Conservation (phyloP, 2,888 invertebrate genomes). For the Galerucella nymphaeae region DNA sequence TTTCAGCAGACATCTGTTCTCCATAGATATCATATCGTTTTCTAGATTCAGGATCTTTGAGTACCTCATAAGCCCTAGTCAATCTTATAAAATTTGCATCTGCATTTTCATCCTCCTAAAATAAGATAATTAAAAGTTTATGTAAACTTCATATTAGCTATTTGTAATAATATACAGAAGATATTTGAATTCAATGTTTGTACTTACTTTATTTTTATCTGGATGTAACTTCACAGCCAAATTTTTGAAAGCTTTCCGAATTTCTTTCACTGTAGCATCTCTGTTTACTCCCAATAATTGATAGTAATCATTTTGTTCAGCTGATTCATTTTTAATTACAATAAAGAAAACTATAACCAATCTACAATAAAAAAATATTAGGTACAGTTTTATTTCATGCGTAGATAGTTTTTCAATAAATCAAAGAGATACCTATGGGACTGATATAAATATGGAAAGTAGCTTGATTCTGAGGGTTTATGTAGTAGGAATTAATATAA, state of each 20-base stretch:
- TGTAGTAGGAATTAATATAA: too few relatives aligned
- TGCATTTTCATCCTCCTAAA: constrained; percentile 78
- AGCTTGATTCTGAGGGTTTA: too few relatives aligned
- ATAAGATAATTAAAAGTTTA: constrained; percentile 36
- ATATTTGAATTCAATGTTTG: too few relatives aligned
- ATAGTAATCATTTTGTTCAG: constrained; percentile 55
- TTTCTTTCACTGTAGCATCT: constrained; percentile 75
- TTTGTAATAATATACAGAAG: background rate
- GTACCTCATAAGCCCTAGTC: constrained; percentile 85
- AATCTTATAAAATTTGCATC: constrained; percentile 83
- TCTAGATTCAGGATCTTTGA: constrained; percentile 84
- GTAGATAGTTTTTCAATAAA: too few relatives aligned
- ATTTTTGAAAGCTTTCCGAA: constrained; percentile 79
- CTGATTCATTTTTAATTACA: constrained; percentile 10
- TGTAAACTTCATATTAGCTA: background rate
- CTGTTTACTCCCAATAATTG: constrained; percentile 67
- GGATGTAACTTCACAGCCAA: constrained; percentile 78
- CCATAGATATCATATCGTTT: constrained; percentile 85
- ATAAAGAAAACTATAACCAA: constrained; percentile 14
- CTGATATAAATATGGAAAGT: too few relatives aligned
- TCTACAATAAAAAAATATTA: constrained; percentile 24
- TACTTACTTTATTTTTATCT: constrained; percentile 72
- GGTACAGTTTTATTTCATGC: background rate
- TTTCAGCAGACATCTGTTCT: constrained; percentile 70
- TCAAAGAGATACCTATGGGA: too few relatives aligned